These are phyloP conservation scores for Pangasius djambal DNA, from an alignment of 2,797 vertebrate species.

Conservation along the genomic window DNA sequence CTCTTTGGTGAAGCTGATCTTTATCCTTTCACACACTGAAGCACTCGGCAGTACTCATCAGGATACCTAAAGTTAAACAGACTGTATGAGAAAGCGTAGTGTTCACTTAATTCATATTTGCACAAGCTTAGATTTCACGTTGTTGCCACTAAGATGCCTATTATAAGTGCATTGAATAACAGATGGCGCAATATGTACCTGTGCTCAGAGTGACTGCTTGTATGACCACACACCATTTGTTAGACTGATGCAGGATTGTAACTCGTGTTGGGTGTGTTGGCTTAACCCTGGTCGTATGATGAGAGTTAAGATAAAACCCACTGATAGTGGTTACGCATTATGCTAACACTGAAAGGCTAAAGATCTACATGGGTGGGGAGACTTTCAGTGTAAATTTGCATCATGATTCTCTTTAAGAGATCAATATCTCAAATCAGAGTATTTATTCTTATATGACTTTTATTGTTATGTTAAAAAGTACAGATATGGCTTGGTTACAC, in stretches of 20 bases:
- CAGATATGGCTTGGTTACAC: background rate
- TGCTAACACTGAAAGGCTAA: background rate
- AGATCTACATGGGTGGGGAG: background rate
- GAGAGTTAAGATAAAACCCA: background rate
- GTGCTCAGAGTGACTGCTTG: background rate
- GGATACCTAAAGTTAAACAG: background rate
- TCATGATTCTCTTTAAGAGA: background rate
- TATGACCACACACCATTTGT: slow-evolving; percentile 8
- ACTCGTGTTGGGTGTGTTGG: slow-evolving; percentile 21
- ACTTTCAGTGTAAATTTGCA: background rate
- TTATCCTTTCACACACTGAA: background rate
- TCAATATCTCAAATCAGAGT: background rate
- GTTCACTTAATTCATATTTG: background rate
- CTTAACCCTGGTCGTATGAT: slow-evolving; percentile 1
- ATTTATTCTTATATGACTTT: background rate
- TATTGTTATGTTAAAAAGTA: slow-evolving; percentile 1
- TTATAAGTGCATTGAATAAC: slow-evolving; percentile 9
- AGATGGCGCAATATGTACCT: slow-evolving; percentile 6
- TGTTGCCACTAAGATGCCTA: slow-evolving; percentile 15
- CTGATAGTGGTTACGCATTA: too few species aligned
- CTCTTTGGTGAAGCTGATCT: background rate
- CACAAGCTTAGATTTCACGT: slow-evolving; percentile 22
- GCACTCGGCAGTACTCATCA: background rate
- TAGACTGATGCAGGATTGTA: slow-evolving; percentile 5
- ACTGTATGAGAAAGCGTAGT: background rate